Percentiles rank a stretch among this genome's conserved stretches.
Conservation (phyloP, 2,888 invertebrate species). For the Archips crataeganus region DNA sequence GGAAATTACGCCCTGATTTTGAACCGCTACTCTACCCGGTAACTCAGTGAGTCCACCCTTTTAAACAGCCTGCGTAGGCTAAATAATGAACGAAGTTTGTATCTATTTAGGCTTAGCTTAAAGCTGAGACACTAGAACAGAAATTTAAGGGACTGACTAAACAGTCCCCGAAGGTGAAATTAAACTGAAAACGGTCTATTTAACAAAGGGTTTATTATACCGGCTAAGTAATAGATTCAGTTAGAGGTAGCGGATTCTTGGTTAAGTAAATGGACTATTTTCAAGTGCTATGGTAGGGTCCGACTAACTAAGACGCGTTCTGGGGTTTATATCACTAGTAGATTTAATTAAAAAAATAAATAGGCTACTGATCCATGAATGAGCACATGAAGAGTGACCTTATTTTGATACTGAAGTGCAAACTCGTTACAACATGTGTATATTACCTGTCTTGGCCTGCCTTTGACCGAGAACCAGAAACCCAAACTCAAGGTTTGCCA, state of each 20-base stretch:
- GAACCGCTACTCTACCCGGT: not conserved
- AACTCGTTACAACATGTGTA: no score
- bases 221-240: not conserved
- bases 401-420: no score
- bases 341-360: no score
- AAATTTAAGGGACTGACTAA: conserved; percentile 7
- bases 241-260: not conserved
- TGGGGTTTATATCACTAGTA: no score
- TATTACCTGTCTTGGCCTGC: no score
- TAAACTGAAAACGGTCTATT: conserved; percentile 1
- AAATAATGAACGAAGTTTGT: conserved; percentile 16
- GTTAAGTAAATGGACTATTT: not conserved
- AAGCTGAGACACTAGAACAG: not conserved
- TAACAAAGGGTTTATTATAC: conserved; percentile 1
- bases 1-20: no score
- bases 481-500: no score
- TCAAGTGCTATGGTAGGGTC: not conserved
- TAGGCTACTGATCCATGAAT: no score
- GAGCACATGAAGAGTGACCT: no score
- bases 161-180: not conserved
- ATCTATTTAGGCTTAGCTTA: not conserved
- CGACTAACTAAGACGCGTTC: no score
- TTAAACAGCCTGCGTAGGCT: not conserved
- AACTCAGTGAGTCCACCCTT: not conserved
- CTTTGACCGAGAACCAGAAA: no score